Conservation (phyloP, 2,113 vertebrate genomes). For the Leptobrachium ailaonicum region DNA sequence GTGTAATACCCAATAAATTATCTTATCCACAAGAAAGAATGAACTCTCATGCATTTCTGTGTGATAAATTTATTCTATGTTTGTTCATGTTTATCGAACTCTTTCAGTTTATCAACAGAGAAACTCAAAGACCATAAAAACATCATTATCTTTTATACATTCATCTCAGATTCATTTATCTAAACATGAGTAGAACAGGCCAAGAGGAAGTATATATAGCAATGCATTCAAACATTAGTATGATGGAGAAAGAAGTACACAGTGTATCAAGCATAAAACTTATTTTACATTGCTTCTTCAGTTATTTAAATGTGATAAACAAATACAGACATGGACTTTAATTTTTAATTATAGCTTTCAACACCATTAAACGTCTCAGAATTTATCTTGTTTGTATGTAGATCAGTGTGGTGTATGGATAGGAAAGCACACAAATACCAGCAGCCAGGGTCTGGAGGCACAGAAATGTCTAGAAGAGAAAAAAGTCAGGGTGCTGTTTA, state of each 20-base stretch:
- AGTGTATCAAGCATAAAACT: background rate
- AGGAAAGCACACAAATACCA: no score
- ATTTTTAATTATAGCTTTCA: no score
- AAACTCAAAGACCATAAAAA: background rate
- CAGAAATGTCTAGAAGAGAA: no score
- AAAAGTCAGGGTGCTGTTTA: no score
- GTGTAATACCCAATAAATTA: conserved; percentile 1
- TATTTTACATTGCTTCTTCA: background rate
- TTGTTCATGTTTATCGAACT: conserved; percentile 6
- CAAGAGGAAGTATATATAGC: background rate
- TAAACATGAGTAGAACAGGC: background rate
- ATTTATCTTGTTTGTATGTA: no score
- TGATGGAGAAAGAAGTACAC: background rate
- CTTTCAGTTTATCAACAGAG: background rate
- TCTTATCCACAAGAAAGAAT: conserved; percentile 23
- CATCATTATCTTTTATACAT: background rate
- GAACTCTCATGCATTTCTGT: background rate
- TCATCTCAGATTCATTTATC: background rate
- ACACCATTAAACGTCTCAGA: no score
- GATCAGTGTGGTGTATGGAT: no score
- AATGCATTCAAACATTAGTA: background rate
- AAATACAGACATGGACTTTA: no score
- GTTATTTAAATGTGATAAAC: no score
- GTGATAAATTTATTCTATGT: background rate
- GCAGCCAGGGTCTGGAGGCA: no score